Evolutionary conservation across 2,888 invertebrate genomes (phyloP), one percentile per base, ranked within the genome.

Genomic region (Isoperla grammatica): DNA sequence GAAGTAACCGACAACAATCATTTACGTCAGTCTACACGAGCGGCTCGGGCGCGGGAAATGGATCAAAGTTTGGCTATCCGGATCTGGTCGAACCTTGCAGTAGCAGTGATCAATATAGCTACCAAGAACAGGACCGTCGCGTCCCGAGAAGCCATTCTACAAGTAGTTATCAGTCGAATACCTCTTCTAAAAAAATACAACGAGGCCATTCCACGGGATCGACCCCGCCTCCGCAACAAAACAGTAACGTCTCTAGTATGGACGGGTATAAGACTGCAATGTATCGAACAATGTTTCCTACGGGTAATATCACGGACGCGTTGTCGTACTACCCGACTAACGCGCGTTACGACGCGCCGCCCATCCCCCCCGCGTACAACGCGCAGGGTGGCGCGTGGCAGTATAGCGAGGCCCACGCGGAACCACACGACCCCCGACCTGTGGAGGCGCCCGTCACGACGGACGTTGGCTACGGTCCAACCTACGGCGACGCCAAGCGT

Each of bases 311-410:
- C 20, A 90, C 88, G 0, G 90, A 91, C 71, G 88, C 89, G 12
- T 75, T 91, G 6, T 87, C 87, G 0, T 91, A 89, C 68, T 91
- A 91, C 72, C 90, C 90, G 1, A 87, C 86, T 1, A 86, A 84
- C 37, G 81, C 79, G 55, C 74, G 83, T 64, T 83, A 83, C 66
- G 83, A 83, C 54, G 48, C 54, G 9, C 43, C 45, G 29, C 49
- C 59, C 12, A 20, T 35, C 15, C 55, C 56, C 2, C 53, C 53
- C 37, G 53, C 53, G 2, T 53, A 53, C 53, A 39, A 19, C 39
- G 37, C 12, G 37, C 54, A 19, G 17, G 13, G 11, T 19, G 13
- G 11, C 12, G 35, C 49, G 8, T 60, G 60, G 60, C 35, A 56
- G 43, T 35, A 11, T 13, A 17, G 53, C 13, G 56, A 56, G 23